A percentile compares a stretch with the other conserved stretches of the same genome.
Conservation (phyloP, 53 echinoderm and acorn worm genomes). For the Glandiceps talaboti region DNA sequence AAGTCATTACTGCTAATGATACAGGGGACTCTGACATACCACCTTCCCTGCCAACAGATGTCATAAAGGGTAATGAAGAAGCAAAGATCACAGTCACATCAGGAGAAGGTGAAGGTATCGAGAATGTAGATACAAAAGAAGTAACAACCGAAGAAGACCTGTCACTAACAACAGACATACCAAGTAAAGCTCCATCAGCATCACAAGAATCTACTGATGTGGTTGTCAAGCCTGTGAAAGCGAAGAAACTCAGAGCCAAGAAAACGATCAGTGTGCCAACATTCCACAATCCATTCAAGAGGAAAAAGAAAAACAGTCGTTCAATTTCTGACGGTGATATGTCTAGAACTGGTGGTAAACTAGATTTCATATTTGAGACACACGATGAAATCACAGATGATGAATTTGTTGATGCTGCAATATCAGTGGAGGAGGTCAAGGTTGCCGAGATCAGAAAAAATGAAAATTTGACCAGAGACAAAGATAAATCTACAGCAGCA, state of each 20-base stretch:
- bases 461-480: neutral
- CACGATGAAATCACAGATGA: neutral
- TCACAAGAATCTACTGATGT: too few relatives aligned
- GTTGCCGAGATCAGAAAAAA: neutral
- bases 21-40: too few relatives aligned
- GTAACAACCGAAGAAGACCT: too few relatives aligned
- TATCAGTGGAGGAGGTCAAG: neutral
- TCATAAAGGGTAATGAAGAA: too few relatives aligned
- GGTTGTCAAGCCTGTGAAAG: too few relatives aligned
- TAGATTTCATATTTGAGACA: neutral
- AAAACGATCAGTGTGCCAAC: neutral
- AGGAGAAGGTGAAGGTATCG: too few relatives aligned
- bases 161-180: neutral
- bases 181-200: neutral
- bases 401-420: neutral
- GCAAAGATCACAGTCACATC: too few relatives aligned
- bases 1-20: too few relatives aligned
- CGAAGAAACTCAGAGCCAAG: too few relatives aligned
- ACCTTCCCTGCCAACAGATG: too few relatives aligned
- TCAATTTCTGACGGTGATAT: neutral
- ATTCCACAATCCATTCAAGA: neutral
- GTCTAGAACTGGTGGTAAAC: neutral
- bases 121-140: too few relatives aligned
- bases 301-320: neutral
- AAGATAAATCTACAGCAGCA: too few relatives aligned